Percentiles rank a stretch among this genome's conserved stretches.
Conservation (phyloP, 1,140 invertebrate species). For the Galleria mellonella region DNA sequence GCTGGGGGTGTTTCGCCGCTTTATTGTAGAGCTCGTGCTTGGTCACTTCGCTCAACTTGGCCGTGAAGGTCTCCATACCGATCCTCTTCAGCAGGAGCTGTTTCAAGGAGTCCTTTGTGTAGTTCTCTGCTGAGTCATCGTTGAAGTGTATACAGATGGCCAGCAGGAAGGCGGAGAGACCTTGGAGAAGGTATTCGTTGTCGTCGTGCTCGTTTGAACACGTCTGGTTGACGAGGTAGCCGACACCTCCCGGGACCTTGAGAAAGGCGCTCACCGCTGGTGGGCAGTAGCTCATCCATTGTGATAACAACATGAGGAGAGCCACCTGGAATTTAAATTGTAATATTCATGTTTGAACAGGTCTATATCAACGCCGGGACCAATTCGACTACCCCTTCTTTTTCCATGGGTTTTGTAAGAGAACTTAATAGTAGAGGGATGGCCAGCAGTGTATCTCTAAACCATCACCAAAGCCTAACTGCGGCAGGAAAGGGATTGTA, state of each 20-base stretch:
- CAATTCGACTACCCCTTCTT: no score
- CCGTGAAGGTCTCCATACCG: conserved; percentile 87
- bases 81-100: conserved; percentile 94
- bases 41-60: conserved; percentile 90
- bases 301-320: conserved; percentile 91
- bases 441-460: no score
- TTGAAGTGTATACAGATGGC: conserved; percentile 96
- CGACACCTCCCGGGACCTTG: conserved; percentile 87
- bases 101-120: conserved; percentile 85
- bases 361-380: no score
- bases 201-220: conserved; percentile 89
- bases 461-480: no score
- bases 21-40: conserved; percentile 93
- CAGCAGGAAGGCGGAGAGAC: conserved; percentile 95
- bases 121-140: conserved; percentile 88
- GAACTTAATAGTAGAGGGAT: no score
- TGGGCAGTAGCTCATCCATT: conserved; percentile 92
- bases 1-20: conserved; percentile 95
- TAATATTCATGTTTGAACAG: neutral
- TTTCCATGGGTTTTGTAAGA: no score
- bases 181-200: conserved; percentile 87
- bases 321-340: conserved; percentile 76
- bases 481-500: no score
- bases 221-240: conserved; percentile 87
- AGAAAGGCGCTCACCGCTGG: conserved; percentile 90